Evolutionary conservation across 2,888 invertebrate genomes (phyloP).

Genomic region (Phyto melanocephala): DNA sequence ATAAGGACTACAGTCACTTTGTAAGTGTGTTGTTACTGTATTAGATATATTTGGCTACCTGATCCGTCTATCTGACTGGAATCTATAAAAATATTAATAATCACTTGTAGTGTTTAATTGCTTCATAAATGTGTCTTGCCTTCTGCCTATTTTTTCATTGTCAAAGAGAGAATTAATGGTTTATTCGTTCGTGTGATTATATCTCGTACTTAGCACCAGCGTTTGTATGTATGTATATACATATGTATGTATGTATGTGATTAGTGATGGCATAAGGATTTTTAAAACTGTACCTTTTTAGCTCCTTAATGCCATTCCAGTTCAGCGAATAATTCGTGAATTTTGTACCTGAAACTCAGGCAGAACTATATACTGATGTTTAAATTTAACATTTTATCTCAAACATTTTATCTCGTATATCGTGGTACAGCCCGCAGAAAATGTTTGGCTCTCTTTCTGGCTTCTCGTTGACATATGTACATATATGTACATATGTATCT

Average conservation of each 20-base stretch:
- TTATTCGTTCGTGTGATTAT: background rate
- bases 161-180: background rate
- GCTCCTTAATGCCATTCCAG: too few species aligned
- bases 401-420: too few species aligned
- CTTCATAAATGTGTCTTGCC: constrained; percentile 6
- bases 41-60: constrained; percentile 17
- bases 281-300: too few species aligned
- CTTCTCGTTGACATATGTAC: too few species aligned
- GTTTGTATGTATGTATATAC: background rate
- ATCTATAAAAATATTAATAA: constrained; percentile 23
- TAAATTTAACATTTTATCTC: too few species aligned
- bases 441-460: too few species aligned
- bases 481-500: too few species aligned
- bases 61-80: constrained; percentile 22
- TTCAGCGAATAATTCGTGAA: too few species aligned
- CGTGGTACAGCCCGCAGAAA: too few species aligned
- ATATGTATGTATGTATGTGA: background rate
- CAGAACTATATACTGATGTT: too few species aligned
- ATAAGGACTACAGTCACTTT: background rate
- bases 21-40: background rate
- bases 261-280: too few species aligned
- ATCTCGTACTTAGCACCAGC: background rate
- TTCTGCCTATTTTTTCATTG: background rate
- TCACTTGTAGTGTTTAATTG: constrained; percentile 11
- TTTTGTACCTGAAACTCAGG: too few species aligned